Base-by-base conservation (phyloP, 1,140 invertebrate genomes). In the Orchestia grillus region DNA sequence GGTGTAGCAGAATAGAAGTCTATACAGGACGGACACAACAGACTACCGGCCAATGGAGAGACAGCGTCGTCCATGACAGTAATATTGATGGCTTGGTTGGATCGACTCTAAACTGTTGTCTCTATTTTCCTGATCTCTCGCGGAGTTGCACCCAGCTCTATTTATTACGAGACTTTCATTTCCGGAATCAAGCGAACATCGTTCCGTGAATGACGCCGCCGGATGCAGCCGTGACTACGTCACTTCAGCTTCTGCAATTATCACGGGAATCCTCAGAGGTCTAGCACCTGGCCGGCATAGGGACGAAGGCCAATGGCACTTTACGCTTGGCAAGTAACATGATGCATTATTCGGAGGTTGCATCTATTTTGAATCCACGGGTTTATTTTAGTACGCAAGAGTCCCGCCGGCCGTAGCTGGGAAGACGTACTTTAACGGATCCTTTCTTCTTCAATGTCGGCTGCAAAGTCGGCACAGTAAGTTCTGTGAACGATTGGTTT, bases 71-170 rank as follows among this genome's bases (percentile, higher is more conserved):
- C 44, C 44, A 42, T 91, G 88, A 91, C 88, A 91, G 88, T 43
- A 91, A 43, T 91, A 91, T 91, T 91, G 88, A 91, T 91, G 88
- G 88, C 88, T 44, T 42, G 6, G 41, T 91, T 91, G 41, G 88
- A 91, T 91, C 8, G 88, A 28, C 41, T 44, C 88, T 91, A 42
- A 91, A 43, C 88, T 91, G 88, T 77, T 91, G 88, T 42, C 41
- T 91, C 88, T 91, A 91, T 91, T 91, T 91, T 91, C 88, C 88
- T 43, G 88, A 91, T 91, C 88, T 42, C 44, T 91, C 44, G 41
- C 41, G 41, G 41, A 91, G 88, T 91, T 91, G 41, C 88, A 91
- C 28, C 28, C 62, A 77, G 11, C 3, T 91, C 88, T 91, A 91
- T 91, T 91, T 91, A 91, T 91, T 44, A 41, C 41, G 19, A 41